These are phyloP conservation scores for Siniperca obscura DNA, from an alignment of 2,797 vertebrate genomes.

Conservation along the genomic window DNA sequence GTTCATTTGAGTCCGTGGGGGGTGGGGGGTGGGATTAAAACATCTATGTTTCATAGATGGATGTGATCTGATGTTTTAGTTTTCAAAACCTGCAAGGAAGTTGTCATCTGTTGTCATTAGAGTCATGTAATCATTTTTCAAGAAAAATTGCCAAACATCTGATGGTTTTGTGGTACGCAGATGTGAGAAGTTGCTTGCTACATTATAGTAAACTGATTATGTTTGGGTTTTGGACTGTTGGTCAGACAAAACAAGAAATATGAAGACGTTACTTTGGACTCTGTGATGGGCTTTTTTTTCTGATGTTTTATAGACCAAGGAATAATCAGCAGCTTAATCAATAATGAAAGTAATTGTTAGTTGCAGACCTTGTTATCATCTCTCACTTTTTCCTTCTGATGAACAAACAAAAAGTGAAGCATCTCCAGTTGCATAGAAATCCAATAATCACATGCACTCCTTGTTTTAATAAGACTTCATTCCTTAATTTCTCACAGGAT, in stretches of 20 bases:
- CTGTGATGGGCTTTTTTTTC: background rate
- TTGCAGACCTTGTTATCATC: background rate
- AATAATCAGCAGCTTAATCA: background rate
- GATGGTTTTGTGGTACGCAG: background rate
- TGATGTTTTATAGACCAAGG: background rate
- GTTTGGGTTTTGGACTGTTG: background rate
- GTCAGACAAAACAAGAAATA: background rate
- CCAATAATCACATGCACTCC: too few species aligned
- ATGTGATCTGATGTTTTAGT: too few species aligned
- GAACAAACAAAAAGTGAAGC: background rate
- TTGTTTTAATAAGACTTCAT: background rate
- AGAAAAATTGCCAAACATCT: background rate
- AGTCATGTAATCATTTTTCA: too few species aligned
- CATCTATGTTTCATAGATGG: too few species aligned
- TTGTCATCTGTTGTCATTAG: too few species aligned
- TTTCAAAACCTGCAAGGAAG: too few species aligned
- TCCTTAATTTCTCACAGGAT: slow-evolving; percentile 78
- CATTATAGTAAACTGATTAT: background rate
- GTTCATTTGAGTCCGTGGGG: background rate
- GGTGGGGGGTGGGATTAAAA: too few species aligned
- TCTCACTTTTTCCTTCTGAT: background rate
- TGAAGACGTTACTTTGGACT: background rate
- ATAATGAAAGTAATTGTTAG: too few species aligned
- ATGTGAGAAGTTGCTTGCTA: background rate
- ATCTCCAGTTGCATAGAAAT: background rate